These are phyloP conservation scores for Nymphalis urticae DNA, from an alignment of 2,888 invertebrate genomes.

Conservation along the genomic window DNA sequence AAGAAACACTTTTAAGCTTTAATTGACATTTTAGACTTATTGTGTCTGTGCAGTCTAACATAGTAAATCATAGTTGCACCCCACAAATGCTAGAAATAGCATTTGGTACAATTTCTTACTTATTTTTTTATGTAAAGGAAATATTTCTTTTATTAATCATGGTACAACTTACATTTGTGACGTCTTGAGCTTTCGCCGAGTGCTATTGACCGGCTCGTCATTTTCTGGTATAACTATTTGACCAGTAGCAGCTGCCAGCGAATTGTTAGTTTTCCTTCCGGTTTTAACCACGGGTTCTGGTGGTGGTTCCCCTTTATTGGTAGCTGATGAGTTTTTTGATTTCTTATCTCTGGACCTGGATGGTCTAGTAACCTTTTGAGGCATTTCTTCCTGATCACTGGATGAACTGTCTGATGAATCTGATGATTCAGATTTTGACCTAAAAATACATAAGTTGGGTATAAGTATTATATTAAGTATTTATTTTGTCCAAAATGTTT, in stretches of 20 bases:
- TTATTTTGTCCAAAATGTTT: too few relatives aligned
- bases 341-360: slow-evolving; percentile 64
- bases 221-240: slow-evolving; percentile 88
- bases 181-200: slow-evolving; percentile 83
- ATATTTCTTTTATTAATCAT: neutral
- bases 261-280: slow-evolving; percentile 93
- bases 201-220: slow-evolving; percentile 70
- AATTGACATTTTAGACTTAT: too few relatives aligned
- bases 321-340: slow-evolving; percentile 65
- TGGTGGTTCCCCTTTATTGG: slow-evolving; percentile 68
- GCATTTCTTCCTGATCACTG: slow-evolving; percentile 66
- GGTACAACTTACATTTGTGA: slow-evolving; percentile 84
- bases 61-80: too few relatives aligned
- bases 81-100: too few relatives aligned
- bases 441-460: slow-evolving; percentile 3
- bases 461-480: too few relatives aligned
- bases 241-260: slow-evolving; percentile 90
- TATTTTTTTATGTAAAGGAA: too few relatives aligned
- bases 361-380: slow-evolving; percentile 61
- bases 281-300: slow-evolving; percentile 69
- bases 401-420: slow-evolving; percentile 59
- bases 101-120: too few relatives aligned
- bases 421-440: slow-evolving; percentile 29
- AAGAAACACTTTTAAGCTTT: too few relatives aligned
- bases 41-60: too few relatives aligned